These are phyloP conservation scores for Drosophila chauvacae DNA, from an alignment of 1,140 invertebrate genomes.

Conservation along the genomic window DNA sequence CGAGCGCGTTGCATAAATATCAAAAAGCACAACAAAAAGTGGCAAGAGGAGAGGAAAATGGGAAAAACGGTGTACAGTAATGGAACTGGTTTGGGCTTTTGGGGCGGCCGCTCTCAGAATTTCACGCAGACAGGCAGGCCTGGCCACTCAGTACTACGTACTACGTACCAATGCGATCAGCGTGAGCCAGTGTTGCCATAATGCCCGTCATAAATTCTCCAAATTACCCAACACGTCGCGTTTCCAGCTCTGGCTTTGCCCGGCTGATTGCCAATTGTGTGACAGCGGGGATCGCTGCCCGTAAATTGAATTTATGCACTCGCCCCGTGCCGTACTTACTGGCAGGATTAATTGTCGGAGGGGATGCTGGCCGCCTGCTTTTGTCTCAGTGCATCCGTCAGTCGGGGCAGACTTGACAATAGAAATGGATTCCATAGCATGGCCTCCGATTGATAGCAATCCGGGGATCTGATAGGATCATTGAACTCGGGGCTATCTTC, in stretches of 20 bases:
- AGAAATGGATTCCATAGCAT: conserved; percentile 44
- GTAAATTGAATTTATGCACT: conserved; percentile 79
- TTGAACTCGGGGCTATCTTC: conserved; percentile 40
- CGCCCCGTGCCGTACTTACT: conserved; percentile 31
- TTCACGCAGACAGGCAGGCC: conserved; percentile 20
- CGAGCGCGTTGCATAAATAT: conserved; percentile 79
- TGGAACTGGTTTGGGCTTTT: conserved; percentile 74
- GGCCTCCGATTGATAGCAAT: conserved; percentile 50
- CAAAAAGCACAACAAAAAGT: conserved; percentile 25
- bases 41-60: conserved; percentile 21
- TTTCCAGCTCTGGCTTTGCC: conserved; percentile 32
- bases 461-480: conserved; percentile 17
- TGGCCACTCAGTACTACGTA: conserved; percentile 1
- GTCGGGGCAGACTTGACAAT: conserved; percentile 45
- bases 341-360: conserved; percentile 65
- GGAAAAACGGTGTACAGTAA: conserved; percentile 58
- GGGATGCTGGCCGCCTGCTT: conserved; percentile 7
- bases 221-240: conserved; percentile 79
- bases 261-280: conserved; percentile 79
- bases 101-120: conserved; percentile 69
- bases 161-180: conserved; percentile 25
- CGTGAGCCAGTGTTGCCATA: conserved; percentile 75
- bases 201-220: conserved; percentile 81
- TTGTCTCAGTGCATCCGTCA: conserved; percentile 58
- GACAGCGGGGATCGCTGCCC: conserved; percentile 54